A percentile compares a stretch with the other conserved stretches of the same genome.
Evolutionary conservation across 2,888 invertebrate genomes (phyloP).

Genomic region (Trissolcus japonicus): DNA sequence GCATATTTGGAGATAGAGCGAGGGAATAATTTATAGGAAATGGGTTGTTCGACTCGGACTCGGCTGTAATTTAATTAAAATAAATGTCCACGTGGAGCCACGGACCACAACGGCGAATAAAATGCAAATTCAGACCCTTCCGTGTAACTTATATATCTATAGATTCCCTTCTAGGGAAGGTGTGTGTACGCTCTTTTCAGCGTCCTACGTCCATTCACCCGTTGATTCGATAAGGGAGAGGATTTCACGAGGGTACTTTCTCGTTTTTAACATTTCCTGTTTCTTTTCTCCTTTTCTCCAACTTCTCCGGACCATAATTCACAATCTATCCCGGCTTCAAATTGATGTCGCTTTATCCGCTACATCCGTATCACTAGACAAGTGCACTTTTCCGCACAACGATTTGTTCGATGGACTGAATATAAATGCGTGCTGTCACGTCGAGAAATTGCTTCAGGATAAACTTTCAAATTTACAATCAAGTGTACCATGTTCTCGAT

Average conservation of each 20-base stretch:
- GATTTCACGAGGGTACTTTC: conserved; percentile 61
- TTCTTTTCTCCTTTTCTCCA: conserved; percentile 59
- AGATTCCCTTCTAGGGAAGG: conserved; percentile 51
- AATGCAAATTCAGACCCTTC: conserved; percentile 77
- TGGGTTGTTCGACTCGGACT: conserved; percentile 75
- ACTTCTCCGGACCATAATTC: conserved; percentile 46
- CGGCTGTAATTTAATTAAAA: conserved; percentile 77
- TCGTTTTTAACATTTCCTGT: conserved; percentile 61
- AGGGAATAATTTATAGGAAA: conserved; percentile 77
- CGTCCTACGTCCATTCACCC: conserved; percentile 68
- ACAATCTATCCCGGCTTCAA: conserved; percentile 50
- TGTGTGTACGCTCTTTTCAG: conserved; percentile 57
- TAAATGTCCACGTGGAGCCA: conserved; percentile 74
- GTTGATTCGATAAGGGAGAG: conserved; percentile 71
- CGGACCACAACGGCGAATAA: conserved; percentile 73
- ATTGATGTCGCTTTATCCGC: conserved; percentile 52
- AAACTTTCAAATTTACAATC: conserved; percentile 30
- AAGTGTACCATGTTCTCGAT: conserved; percentile 5
- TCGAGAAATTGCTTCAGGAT: conserved; percentile 11
- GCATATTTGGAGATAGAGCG: conserved; percentile 59
- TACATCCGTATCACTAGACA: conserved; percentile 50
- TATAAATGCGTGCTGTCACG: conserved; percentile 35
- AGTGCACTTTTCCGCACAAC: conserved; percentile 50
- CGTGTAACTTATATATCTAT: conserved; percentile 62
- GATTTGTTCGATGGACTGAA: conserved; percentile 52